Evolutionary conservation across 2,888 invertebrate genomes (phyloP).

Genomic region (Clanis bilineata): DNA sequence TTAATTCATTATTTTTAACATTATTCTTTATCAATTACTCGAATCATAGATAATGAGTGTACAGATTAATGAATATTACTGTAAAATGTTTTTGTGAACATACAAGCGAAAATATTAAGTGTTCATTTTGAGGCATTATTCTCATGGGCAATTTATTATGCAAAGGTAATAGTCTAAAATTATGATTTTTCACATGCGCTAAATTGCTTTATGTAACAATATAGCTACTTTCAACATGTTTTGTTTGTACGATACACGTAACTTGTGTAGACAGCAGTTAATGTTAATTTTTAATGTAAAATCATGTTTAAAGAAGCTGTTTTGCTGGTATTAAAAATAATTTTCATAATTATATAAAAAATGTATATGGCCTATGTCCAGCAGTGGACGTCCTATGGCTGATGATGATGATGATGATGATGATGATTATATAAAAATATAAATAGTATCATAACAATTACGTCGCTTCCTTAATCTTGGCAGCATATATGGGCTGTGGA

Average conservation of each 20-base stretch:
- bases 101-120: conserved; percentile 22
- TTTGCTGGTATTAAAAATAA: not conserved
- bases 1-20: conserved; percentile 49
- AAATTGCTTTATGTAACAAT: conserved; percentile 17
- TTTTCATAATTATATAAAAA: not conserved
- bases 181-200: conserved; percentile 31
- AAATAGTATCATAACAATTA: too few species aligned
- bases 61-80: conserved; percentile 34
- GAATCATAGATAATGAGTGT: conserved; percentile 43
- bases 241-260: conserved; percentile 20
- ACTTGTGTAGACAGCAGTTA: not conserved
- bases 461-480: too few species aligned
- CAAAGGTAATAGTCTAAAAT: conserved; percentile 42
- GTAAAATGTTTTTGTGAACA: conserved; percentile 20
- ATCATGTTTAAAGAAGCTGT: not conserved
- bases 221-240: conserved; percentile 26
- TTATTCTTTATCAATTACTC: conserved; percentile 49
- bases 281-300: conserved; percentile 15
- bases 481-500: too few species aligned
- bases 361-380: too few species aligned
- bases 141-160: conserved; percentile 42
- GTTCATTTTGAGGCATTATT: conserved; percentile 37
- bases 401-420: too few species aligned
- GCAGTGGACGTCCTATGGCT: too few species aligned
- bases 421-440: too few species aligned